Conservation (phyloP, 1,140 invertebrate genomes). For the Ptiloglossa arizonensis region DNA sequence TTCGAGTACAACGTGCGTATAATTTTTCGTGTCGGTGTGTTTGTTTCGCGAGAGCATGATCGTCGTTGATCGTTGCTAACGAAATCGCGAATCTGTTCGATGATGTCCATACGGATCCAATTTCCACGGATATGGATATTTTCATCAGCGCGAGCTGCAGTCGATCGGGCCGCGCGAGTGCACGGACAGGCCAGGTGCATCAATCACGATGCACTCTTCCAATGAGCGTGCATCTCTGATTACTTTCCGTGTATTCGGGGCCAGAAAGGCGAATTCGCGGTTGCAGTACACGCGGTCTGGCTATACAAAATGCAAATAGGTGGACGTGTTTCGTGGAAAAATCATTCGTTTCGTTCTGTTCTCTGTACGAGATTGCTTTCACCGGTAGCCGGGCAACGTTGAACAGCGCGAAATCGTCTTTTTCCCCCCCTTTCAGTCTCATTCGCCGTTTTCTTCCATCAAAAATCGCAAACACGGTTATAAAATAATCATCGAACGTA, state of each 20-base stretch:
- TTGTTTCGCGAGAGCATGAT: not conserved
- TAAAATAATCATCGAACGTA: not conserved
- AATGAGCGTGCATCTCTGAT: conserved; percentile 1
- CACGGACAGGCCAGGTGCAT: not conserved
- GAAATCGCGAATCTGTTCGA: not conserved
- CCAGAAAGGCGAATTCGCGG: not conserved
- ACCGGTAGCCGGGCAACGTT: not conserved
- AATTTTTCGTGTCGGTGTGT: too few species aligned
- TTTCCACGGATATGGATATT: not conserved
- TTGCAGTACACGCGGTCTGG: not conserved
- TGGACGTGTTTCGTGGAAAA: not conserved
- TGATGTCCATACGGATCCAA: not conserved
- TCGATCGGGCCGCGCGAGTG: not conserved
- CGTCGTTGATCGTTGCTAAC: not conserved
- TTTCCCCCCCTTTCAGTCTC: not conserved
- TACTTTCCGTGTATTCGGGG: not conserved
- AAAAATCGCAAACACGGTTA: not conserved
- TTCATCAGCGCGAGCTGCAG: not conserved
- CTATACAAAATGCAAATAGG: not conserved
- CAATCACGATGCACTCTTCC: not conserved
- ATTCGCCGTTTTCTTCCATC: not conserved
- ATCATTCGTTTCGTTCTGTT: not conserved
- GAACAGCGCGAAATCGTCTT: not conserved
- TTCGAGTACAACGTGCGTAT: too few species aligned
- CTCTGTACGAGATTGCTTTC: not conserved